Percentiles rank a stretch among this genome's conserved stretches.
Conservation (phyloP, 2,113 vertebrate genomes). For the Micronisus gabar region DNA sequence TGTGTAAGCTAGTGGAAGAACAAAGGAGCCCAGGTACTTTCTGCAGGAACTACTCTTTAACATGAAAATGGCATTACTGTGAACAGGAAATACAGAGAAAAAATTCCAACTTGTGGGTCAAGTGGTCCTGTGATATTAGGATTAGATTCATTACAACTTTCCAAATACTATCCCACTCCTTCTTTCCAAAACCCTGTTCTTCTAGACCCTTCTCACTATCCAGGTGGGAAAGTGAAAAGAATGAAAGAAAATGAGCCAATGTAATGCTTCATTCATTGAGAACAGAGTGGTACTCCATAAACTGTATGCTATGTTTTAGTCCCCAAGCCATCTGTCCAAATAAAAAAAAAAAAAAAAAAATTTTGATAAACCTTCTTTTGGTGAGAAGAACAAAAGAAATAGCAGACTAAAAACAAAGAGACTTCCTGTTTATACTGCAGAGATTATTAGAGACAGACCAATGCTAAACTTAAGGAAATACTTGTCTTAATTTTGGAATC, state of each 20-base stretch:
- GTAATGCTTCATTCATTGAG: background rate
- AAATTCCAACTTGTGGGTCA: background rate
- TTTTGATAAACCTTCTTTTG: background rate
- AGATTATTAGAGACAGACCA: background rate
- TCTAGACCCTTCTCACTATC: background rate
- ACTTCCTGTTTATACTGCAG: conserved; percentile 12
- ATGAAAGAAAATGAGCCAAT: background rate
- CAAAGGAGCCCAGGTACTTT: background rate
- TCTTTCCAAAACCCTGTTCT: background rate
- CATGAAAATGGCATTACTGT: background rate
- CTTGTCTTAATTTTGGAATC: background rate
- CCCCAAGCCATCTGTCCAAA: conserved; percentile 10
- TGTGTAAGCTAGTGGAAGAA: background rate
- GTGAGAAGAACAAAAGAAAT: background rate
- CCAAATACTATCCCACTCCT: background rate
- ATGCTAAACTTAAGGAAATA: background rate
- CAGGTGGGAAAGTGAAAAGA: background rate
- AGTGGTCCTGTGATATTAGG: background rate
- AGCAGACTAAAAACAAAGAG: background rate
- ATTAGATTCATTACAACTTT: background rate
- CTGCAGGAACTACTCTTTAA: background rate
- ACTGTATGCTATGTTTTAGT: background rate
- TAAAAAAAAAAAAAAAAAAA: background rate
- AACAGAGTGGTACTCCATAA: background rate
- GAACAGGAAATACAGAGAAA: background rate